Conservation (phyloP, 2,113 vertebrate species). For the Panthera tigris region DNA sequence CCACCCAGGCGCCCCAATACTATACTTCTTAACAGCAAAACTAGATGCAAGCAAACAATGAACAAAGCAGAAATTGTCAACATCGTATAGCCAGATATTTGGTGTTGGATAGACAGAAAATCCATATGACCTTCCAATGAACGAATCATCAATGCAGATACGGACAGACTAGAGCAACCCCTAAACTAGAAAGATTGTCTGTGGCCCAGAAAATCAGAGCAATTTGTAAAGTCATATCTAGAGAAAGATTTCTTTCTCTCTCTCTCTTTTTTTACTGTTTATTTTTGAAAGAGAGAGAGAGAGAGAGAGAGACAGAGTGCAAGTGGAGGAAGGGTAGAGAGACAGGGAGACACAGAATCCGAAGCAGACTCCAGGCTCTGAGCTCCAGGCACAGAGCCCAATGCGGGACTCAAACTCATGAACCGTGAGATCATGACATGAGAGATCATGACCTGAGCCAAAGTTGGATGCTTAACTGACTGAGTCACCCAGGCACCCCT, state of each 20-base stretch:
- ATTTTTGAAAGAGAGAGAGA: too few relatives aligned
- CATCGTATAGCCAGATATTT: not conserved
- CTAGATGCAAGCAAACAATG: not conserved
- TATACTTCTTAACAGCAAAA: constrained; percentile 6
- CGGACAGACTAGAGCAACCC: not conserved
- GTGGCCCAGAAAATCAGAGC: not conserved
- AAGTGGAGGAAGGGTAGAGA: too few relatives aligned
- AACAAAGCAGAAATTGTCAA: not conserved
- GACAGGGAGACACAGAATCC: too few relatives aligned
- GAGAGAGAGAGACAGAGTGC: too few relatives aligned
- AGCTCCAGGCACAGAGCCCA: too few relatives aligned
- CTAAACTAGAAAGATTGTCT: not conserved
- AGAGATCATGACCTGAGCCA: too few relatives aligned
- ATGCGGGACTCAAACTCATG: too few relatives aligned
- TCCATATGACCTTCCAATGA: not conserved
- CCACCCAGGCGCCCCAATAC: too few relatives aligned
- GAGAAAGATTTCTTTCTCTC: not conserved
- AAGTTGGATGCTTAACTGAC: too few relatives aligned
- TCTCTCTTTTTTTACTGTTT: too few relatives aligned
- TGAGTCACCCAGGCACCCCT: not conserved
- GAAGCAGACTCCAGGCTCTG: too few relatives aligned
- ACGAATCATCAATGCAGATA: not conserved
- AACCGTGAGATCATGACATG: too few relatives aligned
- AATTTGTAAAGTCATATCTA: constrained; percentile 37
- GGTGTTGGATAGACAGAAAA: not conserved